Evolutionary conservation across 2,888 invertebrate species (phyloP).

Genomic region (Drosophila macrothrix): DNA sequence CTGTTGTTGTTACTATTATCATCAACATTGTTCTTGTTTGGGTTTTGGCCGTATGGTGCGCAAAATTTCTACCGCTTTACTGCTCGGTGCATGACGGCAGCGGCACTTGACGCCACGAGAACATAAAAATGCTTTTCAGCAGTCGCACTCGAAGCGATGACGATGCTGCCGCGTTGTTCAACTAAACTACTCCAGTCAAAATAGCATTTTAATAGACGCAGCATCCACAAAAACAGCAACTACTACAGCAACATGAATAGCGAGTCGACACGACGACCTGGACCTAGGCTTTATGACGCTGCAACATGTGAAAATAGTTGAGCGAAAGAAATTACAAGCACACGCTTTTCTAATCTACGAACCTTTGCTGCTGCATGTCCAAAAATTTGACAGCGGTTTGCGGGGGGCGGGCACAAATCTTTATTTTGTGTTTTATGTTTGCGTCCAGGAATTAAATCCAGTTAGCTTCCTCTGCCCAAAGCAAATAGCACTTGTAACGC

Average conservation of each 20-base stretch:
- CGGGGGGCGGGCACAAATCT: conserved; percentile 48
- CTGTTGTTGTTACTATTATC: conserved; percentile 77
- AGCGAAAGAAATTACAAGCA: conserved; percentile 73
- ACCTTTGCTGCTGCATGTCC: conserved; percentile 76
- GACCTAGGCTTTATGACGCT: conserved; percentile 64
- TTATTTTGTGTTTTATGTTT: conserved; percentile 62
- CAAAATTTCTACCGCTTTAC: conserved; percentile 55
- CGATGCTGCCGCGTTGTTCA: conserved; percentile 61
- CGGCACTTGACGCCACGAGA: conserved; percentile 79
- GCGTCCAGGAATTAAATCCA: conserved; percentile 55
- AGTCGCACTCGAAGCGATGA: conserved; percentile 69
- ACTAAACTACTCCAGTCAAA: conserved; percentile 80
- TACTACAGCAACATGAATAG: conserved; percentile 19
- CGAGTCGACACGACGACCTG: conserved; percentile 71
- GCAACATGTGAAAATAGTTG: conserved; percentile 78
- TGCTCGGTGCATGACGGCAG: conserved; percentile 50
- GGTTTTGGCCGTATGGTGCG: conserved; percentile 48
- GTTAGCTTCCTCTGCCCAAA: conserved; percentile 63
- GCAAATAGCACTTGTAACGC: conserved; percentile 62
- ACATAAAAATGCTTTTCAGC: conserved; percentile 82
- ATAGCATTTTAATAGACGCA: conserved; percentile 79
- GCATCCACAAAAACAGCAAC: conserved; percentile 29
- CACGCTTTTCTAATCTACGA: conserved; percentile 81
- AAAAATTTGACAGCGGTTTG: conserved; percentile 69
- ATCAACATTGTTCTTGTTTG: conserved; percentile 77